Evolutionary conservation across 1,140 invertebrate species (phyloP), one percentile per base, ranked within the genome.

Genomic region (Thalassaphorura encarpata): DNA sequence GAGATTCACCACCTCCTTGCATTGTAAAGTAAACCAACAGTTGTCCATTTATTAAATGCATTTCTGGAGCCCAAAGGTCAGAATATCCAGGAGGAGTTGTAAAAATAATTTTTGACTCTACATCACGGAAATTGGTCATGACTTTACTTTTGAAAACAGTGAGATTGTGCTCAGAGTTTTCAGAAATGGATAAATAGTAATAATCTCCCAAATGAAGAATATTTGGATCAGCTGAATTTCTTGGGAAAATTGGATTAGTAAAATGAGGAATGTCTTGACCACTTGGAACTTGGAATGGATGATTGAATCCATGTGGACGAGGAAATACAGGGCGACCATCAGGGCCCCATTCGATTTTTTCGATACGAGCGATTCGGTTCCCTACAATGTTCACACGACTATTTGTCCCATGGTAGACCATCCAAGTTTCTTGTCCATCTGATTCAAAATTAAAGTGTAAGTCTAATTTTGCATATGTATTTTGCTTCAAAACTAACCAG

Each of bases 31-130:
- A 43, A 11, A 43, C 6, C 5, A 11, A n/a, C 6, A 43, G 41
- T 23, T 23, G n/a, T n/a, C 41, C 41, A 23, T 43, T 19, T 6
- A 43, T 43, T 27, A 43, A 21, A 43, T 60, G 58, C 53, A 60
- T 60, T 43, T n/a, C n/a, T n/a, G n/a, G n/a, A n/a, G n/a, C n/a
- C n/a, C n/a, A n/a, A n/a, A n/a, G n/a, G n/a, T n/a, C n/a, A n/a
- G n/a, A n/a, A n/a, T n/a, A n/a, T n/a, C n/a, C n/a, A n/a, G n/a
- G n/a, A n/a, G n/a, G n/a, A n/a, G n/a, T n/a, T n/a, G n/a, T n/a
- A n/a, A n/a, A n/a, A n/a, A n/a, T n/a, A n/a, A n/a, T n/a, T n/a
- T n/a, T n/a, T n/a, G n/a, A n/a, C n/a, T n/a, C n/a, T n/a, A n/a
- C n/a, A n/a, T n/a, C n/a, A n/a, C n/a, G n/a, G n/a, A n/a, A n/a